A percentile compares a stretch with the other conserved stretches of the same genome.
Conservation (phyloP, 2,888 invertebrate genomes). For the Heliconius sara region DNA sequence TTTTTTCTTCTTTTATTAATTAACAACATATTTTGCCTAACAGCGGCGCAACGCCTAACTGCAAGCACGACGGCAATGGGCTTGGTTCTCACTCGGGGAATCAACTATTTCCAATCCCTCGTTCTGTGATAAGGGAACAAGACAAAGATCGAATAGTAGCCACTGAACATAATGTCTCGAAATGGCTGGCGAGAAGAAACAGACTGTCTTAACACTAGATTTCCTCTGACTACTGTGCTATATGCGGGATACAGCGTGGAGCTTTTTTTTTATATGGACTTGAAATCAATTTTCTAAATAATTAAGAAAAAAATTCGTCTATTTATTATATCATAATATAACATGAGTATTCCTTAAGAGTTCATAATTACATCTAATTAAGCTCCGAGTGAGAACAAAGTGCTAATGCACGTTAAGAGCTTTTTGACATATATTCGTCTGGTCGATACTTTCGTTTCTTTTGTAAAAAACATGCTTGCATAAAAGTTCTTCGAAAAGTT, state of each 20-base stretch:
- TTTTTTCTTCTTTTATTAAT: too few relatives aligned
- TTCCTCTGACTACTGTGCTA: background rate
- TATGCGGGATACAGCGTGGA: background rate
- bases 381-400: background rate
- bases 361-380: conserved; percentile 16
- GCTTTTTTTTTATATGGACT: background rate
- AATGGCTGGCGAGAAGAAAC: too few relatives aligned
- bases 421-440: conserved; percentile 15
- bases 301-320: background rate
- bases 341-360: background rate
- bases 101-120: too few relatives aligned
- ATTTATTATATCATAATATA: background rate
- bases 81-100: too few relatives aligned
- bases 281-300: background rate
- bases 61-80: too few relatives aligned
- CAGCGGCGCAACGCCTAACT: too few relatives aligned
- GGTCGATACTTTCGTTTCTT: background rate
- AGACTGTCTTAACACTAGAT: background rate
- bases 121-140: too few relatives aligned
- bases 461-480: background rate
- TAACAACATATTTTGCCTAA: too few relatives aligned
- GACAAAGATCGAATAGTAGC: too few relatives aligned
- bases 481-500: background rate
- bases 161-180: too few relatives aligned
- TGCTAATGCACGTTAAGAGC: conserved; percentile 6